These are phyloP conservation scores for Petroica traversi DNA, from an alignment of 2,113 vertebrate species.

Conservation along the genomic window DNA sequence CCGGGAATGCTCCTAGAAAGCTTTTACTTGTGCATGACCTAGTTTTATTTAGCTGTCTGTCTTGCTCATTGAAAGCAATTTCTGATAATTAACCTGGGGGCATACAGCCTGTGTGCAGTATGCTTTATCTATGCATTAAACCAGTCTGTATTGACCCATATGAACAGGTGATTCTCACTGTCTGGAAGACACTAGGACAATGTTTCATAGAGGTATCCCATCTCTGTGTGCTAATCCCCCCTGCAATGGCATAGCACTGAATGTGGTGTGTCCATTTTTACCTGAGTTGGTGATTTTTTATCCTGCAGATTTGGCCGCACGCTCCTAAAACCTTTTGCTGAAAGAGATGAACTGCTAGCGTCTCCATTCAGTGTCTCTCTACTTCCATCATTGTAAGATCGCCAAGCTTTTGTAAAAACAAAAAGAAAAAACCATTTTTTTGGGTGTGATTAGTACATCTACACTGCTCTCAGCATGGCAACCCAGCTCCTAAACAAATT, in stretches of 20 bases:
- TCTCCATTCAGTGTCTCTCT: conserved; percentile 88
- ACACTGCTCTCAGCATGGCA: background rate
- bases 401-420: conserved; percentile 85
- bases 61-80: background rate
- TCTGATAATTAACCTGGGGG: background rate
- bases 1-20: background rate
- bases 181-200: background rate
- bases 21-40: background rate
- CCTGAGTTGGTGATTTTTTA: conserved; percentile 89
- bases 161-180: background rate
- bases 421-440: background rate
- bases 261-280: conserved; percentile 55
- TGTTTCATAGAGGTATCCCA: background rate
- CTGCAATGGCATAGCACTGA: background rate
- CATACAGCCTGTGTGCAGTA: background rate
- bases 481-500: background rate
- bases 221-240: background rate
- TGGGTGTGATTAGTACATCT: background rate
- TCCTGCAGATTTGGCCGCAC: conserved; percentile 93
- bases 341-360: conserved; percentile 86
- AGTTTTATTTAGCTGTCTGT: background rate
- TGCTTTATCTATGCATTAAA: background rate
- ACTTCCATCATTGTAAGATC: conserved; percentile 83
- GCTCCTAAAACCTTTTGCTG: conserved; percentile 95
- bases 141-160: background rate